Evolutionary conservation across 2,113 vertebrate genomes (phyloP).

Genomic region (Mugil cephalus): DNA sequence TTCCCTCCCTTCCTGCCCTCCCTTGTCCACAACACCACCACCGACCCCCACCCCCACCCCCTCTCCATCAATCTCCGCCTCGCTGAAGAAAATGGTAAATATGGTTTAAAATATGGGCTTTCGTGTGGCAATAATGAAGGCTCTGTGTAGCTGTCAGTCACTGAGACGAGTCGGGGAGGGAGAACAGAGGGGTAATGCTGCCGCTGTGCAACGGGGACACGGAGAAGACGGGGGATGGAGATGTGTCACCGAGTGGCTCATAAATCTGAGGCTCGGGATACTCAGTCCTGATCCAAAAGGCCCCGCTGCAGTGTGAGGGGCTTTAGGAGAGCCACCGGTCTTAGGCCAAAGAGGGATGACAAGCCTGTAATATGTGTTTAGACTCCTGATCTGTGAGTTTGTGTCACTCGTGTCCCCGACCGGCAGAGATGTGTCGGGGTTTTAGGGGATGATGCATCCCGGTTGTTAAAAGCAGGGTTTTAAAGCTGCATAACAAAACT

Average conservation of each 20-base stretch:
- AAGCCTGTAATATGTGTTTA: slow-evolving; percentile 49
- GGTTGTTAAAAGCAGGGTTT: neutral
- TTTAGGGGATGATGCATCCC: slow-evolving; percentile 26
- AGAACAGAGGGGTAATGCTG: neutral
- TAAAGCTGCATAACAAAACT: slow-evolving; percentile 9
- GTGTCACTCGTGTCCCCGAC: slow-evolving; percentile 14
- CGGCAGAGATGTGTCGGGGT: neutral
- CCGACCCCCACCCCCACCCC: neutral
- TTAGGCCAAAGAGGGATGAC: slow-evolving; percentile 40
- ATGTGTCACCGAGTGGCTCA: slow-evolving; percentile 57
- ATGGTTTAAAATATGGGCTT: slow-evolving; percentile 52
- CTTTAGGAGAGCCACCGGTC: slow-evolving; percentile 58
- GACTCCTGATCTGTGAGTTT: slow-evolving; percentile 37
- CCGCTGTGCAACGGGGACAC: neutral
- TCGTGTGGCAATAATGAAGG: slow-evolving; percentile 88
- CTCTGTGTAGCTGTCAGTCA: slow-evolving; percentile 84
- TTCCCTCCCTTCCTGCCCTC: slow-evolving; percentile 65
- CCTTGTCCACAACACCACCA: slow-evolving; percentile 26
- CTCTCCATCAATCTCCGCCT: slow-evolving; percentile 21
- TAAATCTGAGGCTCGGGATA: slow-evolving; percentile 52
- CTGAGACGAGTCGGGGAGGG: slow-evolving; percentile 41
- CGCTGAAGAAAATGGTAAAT: slow-evolving; percentile 45
- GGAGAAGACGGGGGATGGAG: slow-evolving; percentile 13
- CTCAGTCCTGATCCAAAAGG: slow-evolving; percentile 59
- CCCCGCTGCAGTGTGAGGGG: slow-evolving; percentile 29